phyloP scores from a whole-genome alignment of 2,888 invertebrate genomes.

The Lordiphosa andalusiaca region DNA sequence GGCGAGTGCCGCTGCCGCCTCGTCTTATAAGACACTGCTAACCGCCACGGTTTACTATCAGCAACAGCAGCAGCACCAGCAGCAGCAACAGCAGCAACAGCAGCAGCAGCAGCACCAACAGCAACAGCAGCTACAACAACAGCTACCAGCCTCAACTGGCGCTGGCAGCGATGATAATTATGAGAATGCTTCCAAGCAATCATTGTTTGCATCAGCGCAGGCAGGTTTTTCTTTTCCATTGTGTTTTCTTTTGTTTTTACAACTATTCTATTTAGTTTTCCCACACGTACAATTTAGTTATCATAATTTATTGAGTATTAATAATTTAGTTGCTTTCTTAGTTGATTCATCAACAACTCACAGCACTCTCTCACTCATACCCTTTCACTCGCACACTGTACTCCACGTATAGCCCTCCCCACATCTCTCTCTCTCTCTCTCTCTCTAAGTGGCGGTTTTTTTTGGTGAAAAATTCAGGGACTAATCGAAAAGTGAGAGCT shows the following conservation, averaged over 20 bases:
- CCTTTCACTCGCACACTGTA: conserved; percentile 5
- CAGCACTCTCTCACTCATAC: neutral
- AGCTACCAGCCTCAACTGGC: conserved; percentile 12
- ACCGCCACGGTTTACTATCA: conserved; percentile 68
- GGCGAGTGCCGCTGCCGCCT: conserved; percentile 7
- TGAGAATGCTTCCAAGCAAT: conserved; percentile 57
- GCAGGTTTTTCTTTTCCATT: conserved; percentile 63
- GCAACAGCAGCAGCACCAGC: conserved; percentile 46
- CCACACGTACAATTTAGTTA: conserved; percentile 24
- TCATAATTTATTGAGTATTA: conserved; percentile 24
- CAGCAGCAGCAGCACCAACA: conserved; percentile 24
- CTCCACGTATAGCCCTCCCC: neutral
- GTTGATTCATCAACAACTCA: conserved; percentile 21
- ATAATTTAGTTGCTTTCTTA: conserved; percentile 32
- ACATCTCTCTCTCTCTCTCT: no score
- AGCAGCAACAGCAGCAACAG: conserved; percentile 20
- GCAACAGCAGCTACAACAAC: conserved; percentile 22
- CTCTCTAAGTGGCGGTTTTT: neutral
- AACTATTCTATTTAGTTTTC: conserved; percentile 15
- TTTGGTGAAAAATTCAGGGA: no score
- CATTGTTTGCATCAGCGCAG: conserved; percentile 62
- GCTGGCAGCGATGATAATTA: conserved; percentile 24
- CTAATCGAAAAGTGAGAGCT: no score
- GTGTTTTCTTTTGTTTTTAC: conserved; percentile 34
- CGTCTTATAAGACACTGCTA: conserved; percentile 51